Evolutionary conservation across 2,113 vertebrate species (phyloP).

Genomic region (Callipepla squamata): DNA sequence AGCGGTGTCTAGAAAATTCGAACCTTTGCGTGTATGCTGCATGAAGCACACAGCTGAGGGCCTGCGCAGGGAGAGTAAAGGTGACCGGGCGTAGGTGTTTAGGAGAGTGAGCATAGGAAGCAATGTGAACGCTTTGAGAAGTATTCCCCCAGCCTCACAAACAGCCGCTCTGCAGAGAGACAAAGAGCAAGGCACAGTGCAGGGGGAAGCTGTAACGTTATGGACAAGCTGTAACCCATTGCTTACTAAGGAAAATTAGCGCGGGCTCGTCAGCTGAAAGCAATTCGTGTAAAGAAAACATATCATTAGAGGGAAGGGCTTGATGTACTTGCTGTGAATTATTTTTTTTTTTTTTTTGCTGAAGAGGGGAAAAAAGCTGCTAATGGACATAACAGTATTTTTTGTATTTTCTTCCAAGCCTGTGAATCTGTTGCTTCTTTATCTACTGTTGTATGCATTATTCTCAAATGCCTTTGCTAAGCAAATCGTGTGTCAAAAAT

Average conservation of each 20-base stretch:
- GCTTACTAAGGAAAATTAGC: constrained; percentile 29
- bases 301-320: neutral
- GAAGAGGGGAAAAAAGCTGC: neutral
- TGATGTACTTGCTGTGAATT: neutral
- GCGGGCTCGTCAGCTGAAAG: neutral
- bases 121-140: neutral
- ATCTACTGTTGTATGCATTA: neutral
- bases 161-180: neutral
- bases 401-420: neutral
- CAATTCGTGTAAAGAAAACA: neutral
- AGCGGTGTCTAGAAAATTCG: constrained; percentile 45
- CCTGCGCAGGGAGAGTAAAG: neutral
- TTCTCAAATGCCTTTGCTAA: neutral
- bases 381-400: neutral
- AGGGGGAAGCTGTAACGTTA: neutral
- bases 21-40: neutral
- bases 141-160: neutral
- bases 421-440: neutral
- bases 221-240: constrained; percentile 4
- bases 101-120: constrained; percentile 10
- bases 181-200: neutral
- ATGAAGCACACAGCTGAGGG: neutral
- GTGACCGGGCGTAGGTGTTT: constrained; percentile 3
- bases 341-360: neutral
- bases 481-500: neutral